Base-by-base conservation (phyloP, 2,888 invertebrate species). In the Zhuqinia jingwanae region DNA sequence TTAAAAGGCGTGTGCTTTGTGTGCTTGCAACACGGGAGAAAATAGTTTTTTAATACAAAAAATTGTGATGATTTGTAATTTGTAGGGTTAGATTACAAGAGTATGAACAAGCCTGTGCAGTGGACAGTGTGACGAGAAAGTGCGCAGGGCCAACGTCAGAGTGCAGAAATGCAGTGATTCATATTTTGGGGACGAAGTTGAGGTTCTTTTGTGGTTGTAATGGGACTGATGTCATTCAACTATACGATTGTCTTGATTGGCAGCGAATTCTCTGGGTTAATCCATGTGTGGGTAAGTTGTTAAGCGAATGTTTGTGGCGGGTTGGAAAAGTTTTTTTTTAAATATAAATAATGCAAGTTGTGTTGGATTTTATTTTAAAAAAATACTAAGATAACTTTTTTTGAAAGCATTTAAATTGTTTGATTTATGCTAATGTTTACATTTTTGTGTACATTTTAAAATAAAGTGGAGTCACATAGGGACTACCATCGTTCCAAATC, bases 81-180 rank as follows among this genome's bases (percentile, higher is more conserved):
- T 36, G 5, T 36, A 97, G 97, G 92, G 93, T 94, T 76, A 96
- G 96, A 90, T 93, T 97, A 91, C 97, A 97, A 92, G 95, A 95
- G 92, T 97, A 96, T 93, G 97, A 97, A 92, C 97, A 97, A 92
- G 96, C 96, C 91, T 98, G 97, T 92, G 97, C 97, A 0, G 97
- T 97, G 76, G 97, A 97, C 92, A 96, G 96, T 80, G 95, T 96
- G 70, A 97, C 97, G 42, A 96, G 96, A 92, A 96, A 96, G 91
- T 98, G 97, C 92, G 97, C 97, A 0, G 97, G 97, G 0, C 95
- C 96, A 0, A 95, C 96, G 0, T 94, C 95, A n/a, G 96, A 96
- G 68, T 98, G 98, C 93, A 94, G 97, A 70, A 94, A 95, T 77
- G 97, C 97, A 2, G 96, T 97, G 93, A 94, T 97, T 77, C 96